Percentiles rank a stretch among this genome's conserved stretches.
Conservation (phyloP, 2,113 vertebrate species). For the Nycticorax nycticorax region DNA sequence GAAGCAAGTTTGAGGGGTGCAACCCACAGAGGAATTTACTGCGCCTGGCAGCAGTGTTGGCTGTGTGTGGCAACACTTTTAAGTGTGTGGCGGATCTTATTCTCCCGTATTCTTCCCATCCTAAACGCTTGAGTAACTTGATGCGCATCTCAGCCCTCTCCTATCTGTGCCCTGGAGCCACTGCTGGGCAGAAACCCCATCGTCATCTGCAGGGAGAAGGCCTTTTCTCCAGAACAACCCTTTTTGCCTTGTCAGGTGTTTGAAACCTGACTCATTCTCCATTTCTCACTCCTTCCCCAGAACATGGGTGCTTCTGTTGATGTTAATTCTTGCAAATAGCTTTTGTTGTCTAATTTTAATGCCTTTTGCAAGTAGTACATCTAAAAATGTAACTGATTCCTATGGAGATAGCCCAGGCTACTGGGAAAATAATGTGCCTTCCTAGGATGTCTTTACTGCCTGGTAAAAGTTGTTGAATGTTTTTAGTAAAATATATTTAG, state of each 20-base stretch:
- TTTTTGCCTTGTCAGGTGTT: background rate
- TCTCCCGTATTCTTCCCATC: background rate
- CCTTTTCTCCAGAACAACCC: background rate
- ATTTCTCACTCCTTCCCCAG: background rate
- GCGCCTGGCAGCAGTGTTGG: background rate
- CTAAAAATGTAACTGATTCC: background rate
- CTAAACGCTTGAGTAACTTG: background rate
- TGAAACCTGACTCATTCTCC: background rate
- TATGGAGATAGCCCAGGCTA: background rate
- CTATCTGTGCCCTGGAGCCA: fast-evolving
- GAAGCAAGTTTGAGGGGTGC: background rate
- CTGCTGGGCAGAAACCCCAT: background rate
- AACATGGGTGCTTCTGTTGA: background rate
- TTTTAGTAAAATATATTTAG: background rate
- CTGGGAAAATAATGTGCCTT: background rate
- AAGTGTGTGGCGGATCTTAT: background rate
- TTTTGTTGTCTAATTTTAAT: background rate
- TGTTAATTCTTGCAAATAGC: background rate
- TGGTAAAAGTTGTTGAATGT: background rate
- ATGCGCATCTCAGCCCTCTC: background rate
- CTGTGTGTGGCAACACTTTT: fast-evolving
- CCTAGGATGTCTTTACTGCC: background rate
- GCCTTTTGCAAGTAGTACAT: background rate
- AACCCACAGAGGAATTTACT: background rate
- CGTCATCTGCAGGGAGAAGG: background rate